These are phyloP conservation scores for Andrena trimmerana DNA, from an alignment of 2,888 invertebrate species.

Conservation along the genomic window DNA sequence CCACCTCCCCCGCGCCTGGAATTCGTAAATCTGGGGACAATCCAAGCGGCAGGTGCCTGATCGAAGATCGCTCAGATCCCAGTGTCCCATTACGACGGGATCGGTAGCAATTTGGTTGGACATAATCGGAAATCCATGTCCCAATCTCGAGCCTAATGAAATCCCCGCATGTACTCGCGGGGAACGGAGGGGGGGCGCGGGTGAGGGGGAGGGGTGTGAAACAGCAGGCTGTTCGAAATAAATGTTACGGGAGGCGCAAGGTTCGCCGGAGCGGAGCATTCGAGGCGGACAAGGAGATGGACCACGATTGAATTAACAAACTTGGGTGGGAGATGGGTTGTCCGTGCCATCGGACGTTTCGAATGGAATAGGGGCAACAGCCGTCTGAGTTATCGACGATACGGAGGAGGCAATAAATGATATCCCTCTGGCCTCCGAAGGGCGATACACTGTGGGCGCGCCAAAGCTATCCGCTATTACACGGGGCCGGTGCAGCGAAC, in stretches of 20 bases:
- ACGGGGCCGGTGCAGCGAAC: constrained; percentile 13
- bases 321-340: constrained; percentile 34
- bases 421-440: constrained; percentile 42
- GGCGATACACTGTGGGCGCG: constrained; percentile 14
- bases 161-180: constrained; percentile 11
- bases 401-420: constrained; percentile 60
- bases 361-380: constrained; percentile 47
- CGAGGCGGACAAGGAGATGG: constrained; percentile 27
- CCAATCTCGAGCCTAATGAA: constrained; percentile 47
- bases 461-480: constrained; percentile 29
- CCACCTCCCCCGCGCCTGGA: not conserved
- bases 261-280: constrained; percentile 24
- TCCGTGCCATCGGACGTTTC: constrained; percentile 19
- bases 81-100: constrained; percentile 6
- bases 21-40: not conserved
- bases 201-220: not conserved
- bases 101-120: constrained; percentile 36
- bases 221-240: constrained; percentile 17
- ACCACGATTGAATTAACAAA: constrained; percentile 45
- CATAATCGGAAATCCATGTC: constrained; percentile 49
- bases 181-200: not conserved
- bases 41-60: not conserved
- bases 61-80: not conserved
- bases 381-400: constrained; percentile 50
- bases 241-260: constrained; percentile 18